Evolutionary conservation across 2,888 invertebrate species (phyloP).

Genomic region (Cryptocheilus praepositus): DNA sequence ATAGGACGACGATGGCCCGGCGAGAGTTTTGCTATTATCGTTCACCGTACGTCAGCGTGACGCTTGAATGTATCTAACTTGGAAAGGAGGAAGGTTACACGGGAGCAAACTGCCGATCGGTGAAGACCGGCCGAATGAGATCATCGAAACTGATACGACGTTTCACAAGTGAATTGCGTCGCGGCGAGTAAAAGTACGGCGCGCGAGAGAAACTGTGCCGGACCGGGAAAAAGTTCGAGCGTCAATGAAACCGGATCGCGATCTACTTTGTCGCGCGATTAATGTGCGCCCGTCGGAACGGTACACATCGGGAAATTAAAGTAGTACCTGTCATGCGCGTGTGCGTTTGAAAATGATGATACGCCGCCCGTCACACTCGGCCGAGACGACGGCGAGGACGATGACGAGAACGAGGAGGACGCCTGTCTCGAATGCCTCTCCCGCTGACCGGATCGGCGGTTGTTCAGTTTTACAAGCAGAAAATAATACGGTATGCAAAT

Average conservation of each 20-base stretch:
- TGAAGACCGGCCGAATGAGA: not conserved
- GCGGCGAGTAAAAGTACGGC: too few species aligned
- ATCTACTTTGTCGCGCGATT: too few species aligned
- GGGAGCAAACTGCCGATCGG: constrained; percentile 25
- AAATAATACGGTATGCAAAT: constrained; percentile 32
- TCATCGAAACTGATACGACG: constrained; percentile 20
- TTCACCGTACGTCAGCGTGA: constrained; percentile 16
- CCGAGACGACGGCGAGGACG: constrained; percentile 4
- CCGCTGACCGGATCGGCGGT: constrained; percentile 20
- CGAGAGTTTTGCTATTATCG: constrained; percentile 20
- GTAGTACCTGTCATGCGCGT: not conserved
- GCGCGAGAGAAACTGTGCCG: too few species aligned
- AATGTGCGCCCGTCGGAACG: too few species aligned
- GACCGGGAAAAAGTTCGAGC: too few species aligned
- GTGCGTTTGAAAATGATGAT: constrained; percentile 5
- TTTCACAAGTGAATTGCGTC: too few species aligned
- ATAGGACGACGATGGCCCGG: constrained; percentile 44
- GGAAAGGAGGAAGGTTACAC: constrained; percentile 14
- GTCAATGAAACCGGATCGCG: too few species aligned
- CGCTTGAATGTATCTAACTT: not conserved
- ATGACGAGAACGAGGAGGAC: constrained; percentile 2
- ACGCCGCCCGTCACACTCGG: constrained; percentile 2
- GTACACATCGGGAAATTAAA: too few species aligned
- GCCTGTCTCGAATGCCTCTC: constrained; percentile 17
- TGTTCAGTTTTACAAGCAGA: constrained; percentile 27